A percentile compares a stretch with the other conserved stretches of the same genome.
Conservation (phyloP, 2,888 invertebrate genomes). For the Nomada flava region DNA sequence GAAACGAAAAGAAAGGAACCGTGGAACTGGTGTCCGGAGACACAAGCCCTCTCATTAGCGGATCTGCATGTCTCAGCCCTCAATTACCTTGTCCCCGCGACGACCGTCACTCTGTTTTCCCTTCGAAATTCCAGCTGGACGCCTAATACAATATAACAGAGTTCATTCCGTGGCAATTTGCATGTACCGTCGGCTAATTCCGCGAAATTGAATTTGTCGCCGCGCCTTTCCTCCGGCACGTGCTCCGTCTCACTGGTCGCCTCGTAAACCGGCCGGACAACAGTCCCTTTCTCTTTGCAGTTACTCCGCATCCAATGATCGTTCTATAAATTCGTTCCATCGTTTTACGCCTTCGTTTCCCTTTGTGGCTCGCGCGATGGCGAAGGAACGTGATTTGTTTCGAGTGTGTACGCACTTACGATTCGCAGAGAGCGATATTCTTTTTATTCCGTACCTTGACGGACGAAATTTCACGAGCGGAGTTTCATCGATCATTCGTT, state of each 20-base stretch:
- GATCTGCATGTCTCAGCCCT: constrained; percentile 82
- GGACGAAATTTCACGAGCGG: too few relatives aligned
- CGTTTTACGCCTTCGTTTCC: constrained; percentile 30
- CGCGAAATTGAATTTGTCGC: constrained; percentile 81
- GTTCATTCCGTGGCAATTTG: constrained; percentile 83
- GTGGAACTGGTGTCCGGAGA: constrained; percentile 53
- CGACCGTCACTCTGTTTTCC: constrained; percentile 78
- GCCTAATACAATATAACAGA: constrained; percentile 83
- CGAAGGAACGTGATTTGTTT: too few relatives aligned
- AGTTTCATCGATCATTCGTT: background rate
- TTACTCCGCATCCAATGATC: constrained; percentile 14
- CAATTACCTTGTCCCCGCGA: constrained; percentile 78
- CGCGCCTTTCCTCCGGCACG: constrained; percentile 76
- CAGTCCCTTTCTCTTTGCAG: constrained; percentile 18
- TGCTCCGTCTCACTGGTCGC: constrained; percentile 59
- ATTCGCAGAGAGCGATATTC: background rate
- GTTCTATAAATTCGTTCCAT: constrained; percentile 37
- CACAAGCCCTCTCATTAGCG: constrained; percentile 81
- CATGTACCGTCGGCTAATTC: constrained; percentile 82
- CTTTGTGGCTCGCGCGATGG: background rate
- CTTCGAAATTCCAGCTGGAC: constrained; percentile 82
- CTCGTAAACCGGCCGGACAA: constrained; percentile 50
- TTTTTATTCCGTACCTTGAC: too few relatives aligned
- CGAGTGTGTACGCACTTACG: background rate
- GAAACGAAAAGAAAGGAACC: constrained; percentile 7